phyloP scores from a whole-genome alignment of 2,888 invertebrate genomes.

The Lymantria dispar region DNA sequence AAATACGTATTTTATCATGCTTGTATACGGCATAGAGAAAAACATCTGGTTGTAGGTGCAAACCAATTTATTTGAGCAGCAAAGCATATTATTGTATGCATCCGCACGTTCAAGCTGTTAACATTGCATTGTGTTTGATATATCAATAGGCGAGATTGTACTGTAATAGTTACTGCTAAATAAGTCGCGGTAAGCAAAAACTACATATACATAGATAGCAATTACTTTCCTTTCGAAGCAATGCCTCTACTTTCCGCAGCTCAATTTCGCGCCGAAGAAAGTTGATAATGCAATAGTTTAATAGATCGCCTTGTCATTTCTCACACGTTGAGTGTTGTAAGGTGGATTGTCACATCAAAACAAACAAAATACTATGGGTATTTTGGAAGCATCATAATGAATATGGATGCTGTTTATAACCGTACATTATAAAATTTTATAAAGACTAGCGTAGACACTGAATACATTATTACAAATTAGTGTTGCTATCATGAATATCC shows the following conservation, averaged over 20 bases:
- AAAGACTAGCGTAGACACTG: too few relatives aligned
- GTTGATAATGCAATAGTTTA: too few relatives aligned
- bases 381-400: too few relatives aligned
- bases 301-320: too few relatives aligned
- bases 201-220: conserved; percentile 38
- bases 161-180: conserved; percentile 18
- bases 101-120: conserved; percentile 15
- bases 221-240: conserved; percentile 57
- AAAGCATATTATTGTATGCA: conserved; percentile 32
- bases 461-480: too few relatives aligned
- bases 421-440: too few relatives aligned
- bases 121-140: conserved; percentile 19
- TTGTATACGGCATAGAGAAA: neutral
- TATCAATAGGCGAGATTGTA: conserved; percentile 37
- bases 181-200: conserved; percentile 32
- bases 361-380: too few relatives aligned
- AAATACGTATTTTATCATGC: conserved; percentile 7
- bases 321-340: too few relatives aligned
- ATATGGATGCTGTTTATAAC: too few relatives aligned
- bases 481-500: too few relatives aligned
- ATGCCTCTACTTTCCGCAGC: conserved; percentile 28
- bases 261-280: too few relatives aligned
- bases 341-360: too few relatives aligned
- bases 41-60: neutral
- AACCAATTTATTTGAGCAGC: conserved; percentile 8